Percentiles rank a stretch among this genome's conserved stretches.
phyloP scores from a whole-genome alignment of 2,113 vertebrate species.

The Callocephalon fimbriatum region DNA sequence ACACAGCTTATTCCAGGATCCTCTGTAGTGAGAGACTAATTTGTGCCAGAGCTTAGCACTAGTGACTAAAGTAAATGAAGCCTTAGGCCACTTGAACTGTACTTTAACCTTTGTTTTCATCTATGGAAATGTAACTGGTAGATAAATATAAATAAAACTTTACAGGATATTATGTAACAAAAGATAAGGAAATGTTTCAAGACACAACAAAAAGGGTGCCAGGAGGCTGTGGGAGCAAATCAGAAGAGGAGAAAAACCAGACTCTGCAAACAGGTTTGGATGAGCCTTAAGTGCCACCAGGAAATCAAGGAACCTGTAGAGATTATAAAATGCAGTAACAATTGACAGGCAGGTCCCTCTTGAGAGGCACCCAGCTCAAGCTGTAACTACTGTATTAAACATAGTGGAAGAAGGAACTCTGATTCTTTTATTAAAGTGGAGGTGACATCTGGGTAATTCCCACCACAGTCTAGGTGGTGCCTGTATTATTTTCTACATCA shows the following conservation, averaged over 20 bases:
- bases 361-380: background rate
- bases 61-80: background rate
- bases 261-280: background rate
- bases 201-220: background rate
- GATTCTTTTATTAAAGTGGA: background rate
- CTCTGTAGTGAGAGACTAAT: background rate
- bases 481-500: background rate
- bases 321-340: background rate
- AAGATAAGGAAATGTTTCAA: background rate
- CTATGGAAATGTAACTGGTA: background rate
- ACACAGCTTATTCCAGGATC: background rate
- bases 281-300: background rate
- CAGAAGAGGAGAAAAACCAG: background rate
- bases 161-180: background rate
- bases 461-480: background rate
- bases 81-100: background rate
- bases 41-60: background rate
- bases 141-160: background rate
- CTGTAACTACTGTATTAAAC: background rate
- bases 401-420: background rate
- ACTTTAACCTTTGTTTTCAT: background rate
- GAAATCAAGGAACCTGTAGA: background rate
- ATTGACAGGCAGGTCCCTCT: accelerated
- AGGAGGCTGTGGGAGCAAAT: background rate
- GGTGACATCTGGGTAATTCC: background rate